These are phyloP conservation scores for Leuctra nigra DNA, from an alignment of 2,888 invertebrate species.

Conservation along the genomic window DNA sequence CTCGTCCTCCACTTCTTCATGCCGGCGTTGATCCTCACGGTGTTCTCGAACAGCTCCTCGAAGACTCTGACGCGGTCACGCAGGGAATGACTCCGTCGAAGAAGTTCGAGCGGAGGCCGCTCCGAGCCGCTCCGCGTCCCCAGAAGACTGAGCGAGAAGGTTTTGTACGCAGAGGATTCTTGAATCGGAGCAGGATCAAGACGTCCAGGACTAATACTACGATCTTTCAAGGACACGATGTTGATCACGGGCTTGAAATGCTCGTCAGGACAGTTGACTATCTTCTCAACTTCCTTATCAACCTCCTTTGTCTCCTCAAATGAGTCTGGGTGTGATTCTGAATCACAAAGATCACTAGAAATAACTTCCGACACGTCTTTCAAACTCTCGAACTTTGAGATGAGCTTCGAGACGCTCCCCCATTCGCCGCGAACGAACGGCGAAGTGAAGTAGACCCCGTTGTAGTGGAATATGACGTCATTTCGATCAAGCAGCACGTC, in stretches of 20 bases:
- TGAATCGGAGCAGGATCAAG: constrained; percentile 19
- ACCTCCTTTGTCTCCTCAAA: background rate
- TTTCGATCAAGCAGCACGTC: constrained; percentile 10
- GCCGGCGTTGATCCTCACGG: background rate
- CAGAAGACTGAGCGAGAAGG: background rate
- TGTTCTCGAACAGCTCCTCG: background rate
- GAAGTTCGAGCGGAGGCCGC: background rate
- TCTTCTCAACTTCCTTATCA: too few relatives aligned
- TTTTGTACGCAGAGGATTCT: constrained; percentile 17
- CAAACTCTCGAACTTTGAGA: constrained; percentile 21
- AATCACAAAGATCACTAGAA: background rate
- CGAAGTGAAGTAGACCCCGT: constrained; percentile 7
- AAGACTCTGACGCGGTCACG: background rate
- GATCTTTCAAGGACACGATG: constrained; percentile 20
- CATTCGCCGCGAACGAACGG: constrained; percentile 13
- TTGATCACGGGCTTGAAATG: constrained; percentile 19
- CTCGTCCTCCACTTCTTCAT: background rate
- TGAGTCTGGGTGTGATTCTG: background rate
- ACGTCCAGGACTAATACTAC: constrained; percentile 21
- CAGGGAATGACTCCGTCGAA: background rate
- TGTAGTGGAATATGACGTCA: background rate
- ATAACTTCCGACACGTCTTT: background rate
- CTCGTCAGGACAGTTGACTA: too few relatives aligned
- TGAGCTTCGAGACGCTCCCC: constrained; percentile 23
- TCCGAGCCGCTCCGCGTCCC: background rate